A percentile compares a stretch with the other conserved stretches of the same genome.
Conservation (phyloP, 2,797 vertebrate genomes). For the Peromyscus melanophrys region DNA sequence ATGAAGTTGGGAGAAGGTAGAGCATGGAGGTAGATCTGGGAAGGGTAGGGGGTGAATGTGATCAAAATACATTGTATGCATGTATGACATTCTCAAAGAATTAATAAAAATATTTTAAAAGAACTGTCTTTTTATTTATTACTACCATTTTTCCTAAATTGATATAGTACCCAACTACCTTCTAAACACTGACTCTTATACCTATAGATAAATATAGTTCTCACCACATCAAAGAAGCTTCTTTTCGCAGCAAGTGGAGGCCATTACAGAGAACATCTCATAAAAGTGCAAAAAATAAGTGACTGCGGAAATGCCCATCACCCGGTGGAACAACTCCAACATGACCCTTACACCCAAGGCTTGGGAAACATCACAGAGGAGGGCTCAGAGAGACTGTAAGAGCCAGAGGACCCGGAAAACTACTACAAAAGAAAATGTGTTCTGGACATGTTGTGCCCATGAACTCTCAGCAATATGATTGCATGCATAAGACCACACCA, state of each 20-base stretch:
- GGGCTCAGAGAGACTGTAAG: neutral
- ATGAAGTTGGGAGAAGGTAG: neutral
- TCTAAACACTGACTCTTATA: neutral
- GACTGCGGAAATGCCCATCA: too few species aligned
- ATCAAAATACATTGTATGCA: neutral
- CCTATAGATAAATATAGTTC: neutral
- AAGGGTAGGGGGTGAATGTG: neutral
- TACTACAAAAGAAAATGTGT: neutral
- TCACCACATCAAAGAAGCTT: neutral
- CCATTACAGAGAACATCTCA: neutral
- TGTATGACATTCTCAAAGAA: neutral
- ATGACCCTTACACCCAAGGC: too few species aligned
- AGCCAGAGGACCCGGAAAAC: neutral
- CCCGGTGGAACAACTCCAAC: too few species aligned
- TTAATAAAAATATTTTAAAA: neutral
- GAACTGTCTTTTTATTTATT: neutral
- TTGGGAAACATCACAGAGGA: neutral
- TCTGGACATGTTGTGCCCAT: neutral
- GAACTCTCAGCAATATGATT: too few species aligned
- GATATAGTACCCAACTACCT: neutral
- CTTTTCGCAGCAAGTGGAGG: neutral
- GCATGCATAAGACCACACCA: neutral
- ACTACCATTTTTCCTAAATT: neutral
- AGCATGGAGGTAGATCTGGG: neutral
- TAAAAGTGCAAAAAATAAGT: neutral